phyloP scores from a whole-genome alignment of 1,140 invertebrate species.

The Rhagoletis zephyria region DNA sequence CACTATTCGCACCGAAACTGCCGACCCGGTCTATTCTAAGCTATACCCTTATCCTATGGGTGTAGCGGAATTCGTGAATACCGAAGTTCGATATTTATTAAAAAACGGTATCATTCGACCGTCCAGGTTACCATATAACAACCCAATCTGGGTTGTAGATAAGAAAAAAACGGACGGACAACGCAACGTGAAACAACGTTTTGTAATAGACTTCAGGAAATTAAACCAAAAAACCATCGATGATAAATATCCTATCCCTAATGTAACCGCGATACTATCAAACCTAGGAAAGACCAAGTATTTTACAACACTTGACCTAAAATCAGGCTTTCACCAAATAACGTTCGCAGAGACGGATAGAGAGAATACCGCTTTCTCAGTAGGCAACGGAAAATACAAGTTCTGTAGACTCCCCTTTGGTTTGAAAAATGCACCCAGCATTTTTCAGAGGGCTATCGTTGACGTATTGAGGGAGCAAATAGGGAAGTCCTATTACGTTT shows the following conservation, averaged over 20 bases:
- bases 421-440: too few species aligned
- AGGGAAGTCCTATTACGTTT: too few species aligned
- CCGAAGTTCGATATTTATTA: constrained; percentile 49
- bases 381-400: background rate
- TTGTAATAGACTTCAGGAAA: constrained; percentile 66
- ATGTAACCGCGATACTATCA: constrained; percentile 48
- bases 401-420: too few species aligned
- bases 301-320: constrained; percentile 28
- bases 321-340: background rate
- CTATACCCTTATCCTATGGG: constrained; percentile 55
- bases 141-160: constrained; percentile 56
- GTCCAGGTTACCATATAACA: constrained; percentile 56
- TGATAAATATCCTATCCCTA: constrained; percentile 53
- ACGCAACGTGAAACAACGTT: constrained; percentile 62
- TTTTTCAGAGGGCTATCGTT: too few species aligned
- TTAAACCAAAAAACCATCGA: constrained; percentile 59
- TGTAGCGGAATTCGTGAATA: constrained; percentile 54
- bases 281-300: constrained; percentile 28
- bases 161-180: constrained; percentile 57
- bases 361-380: background rate
- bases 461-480: too few species aligned
- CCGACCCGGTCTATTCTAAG: constrained; percentile 52
- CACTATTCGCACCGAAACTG: constrained; percentile 48
- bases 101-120: constrained; percentile 49
- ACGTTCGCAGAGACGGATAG: background rate